phyloP scores from a whole-genome alignment of 2,888 invertebrate genomes.

The Mythimna pallens region DNA sequence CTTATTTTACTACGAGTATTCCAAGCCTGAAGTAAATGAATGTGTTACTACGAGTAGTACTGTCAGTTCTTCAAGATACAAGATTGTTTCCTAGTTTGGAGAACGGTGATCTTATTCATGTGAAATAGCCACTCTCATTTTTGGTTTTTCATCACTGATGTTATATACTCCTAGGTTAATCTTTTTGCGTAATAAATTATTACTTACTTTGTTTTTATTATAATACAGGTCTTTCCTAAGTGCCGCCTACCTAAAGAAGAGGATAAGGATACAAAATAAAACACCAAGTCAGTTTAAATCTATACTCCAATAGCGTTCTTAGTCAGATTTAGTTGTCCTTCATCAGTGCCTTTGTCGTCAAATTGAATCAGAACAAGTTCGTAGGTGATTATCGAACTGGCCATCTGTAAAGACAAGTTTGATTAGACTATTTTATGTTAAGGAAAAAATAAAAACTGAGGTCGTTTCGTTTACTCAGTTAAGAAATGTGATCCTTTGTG shows the following conservation, averaged over 20 bases:
- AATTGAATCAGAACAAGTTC: slow-evolving; percentile 91
- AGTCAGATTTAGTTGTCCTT: slow-evolving; percentile 40
- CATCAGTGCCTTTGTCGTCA: slow-evolving; percentile 61
- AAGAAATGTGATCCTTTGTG: not conserved
- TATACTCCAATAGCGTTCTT: slow-evolving; percentile 39
- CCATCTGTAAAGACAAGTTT: slow-evolving; percentile 84
- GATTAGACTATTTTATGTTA: slow-evolving; percentile 8
- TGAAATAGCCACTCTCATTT: too few relatives aligned
- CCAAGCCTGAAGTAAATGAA: too few relatives aligned
- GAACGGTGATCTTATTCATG: too few relatives aligned
- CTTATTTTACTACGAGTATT: too few relatives aligned
- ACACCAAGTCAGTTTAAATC: slow-evolving; percentile 15
- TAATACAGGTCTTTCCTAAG: not conserved
- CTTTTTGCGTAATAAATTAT: too few relatives aligned
- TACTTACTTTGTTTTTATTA: not conserved
- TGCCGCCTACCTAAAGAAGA: not conserved
- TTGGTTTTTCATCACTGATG: too few relatives aligned
- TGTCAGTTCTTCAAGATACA: too few relatives aligned
- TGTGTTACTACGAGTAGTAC: too few relatives aligned
- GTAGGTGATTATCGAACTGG: slow-evolving; percentile 92
- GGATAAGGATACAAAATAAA: slow-evolving; percentile 18
- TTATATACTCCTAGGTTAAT: too few relatives aligned
- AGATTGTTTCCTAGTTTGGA: too few relatives aligned
- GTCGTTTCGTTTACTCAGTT: not conserved
- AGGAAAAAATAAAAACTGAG: not conserved